Evolutionary conservation across 2,113 vertebrate species (phyloP), one percentile per base, ranked within the genome.

Genomic region (Rhinopomastus cyanomelas): DNA sequence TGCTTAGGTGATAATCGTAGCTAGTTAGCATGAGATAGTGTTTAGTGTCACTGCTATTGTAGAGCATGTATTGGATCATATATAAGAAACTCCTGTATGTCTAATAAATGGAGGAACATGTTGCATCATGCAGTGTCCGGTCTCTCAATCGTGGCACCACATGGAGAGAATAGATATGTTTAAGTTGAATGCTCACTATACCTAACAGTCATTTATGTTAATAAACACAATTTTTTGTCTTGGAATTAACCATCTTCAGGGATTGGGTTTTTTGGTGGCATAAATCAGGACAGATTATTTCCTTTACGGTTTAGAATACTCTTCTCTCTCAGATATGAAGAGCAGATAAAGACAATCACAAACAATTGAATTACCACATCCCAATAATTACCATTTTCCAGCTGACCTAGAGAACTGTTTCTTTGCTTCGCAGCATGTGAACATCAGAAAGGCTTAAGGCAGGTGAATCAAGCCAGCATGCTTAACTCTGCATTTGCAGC

Each of bases 321-420:
- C 44, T 81, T 80, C 61, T 73, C 83, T 69, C 68, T 88, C 65
- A 55, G 26, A 81, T 44, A 74, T 65, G 78, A 64, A 88, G 48
- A 84, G 44, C 6, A 29, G 20, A 83, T 86, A 90, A 77, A 77
- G 52, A 74, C 62, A 84, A 81, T 59, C 56, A 78, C 56, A 93
- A 81, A 61, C 81, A 88, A 84, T 67, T 6, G 7, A 81, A 93
- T 94, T 95, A 90, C 84, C 73, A 80, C 77, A 90, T 69, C 60
- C 69, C 88, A 92, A 88, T 93, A 92, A 78, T 37, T 62, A 62
- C 64, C 27, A 81, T 88, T 93, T 81, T n/a, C 86, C 84, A 95
- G 73, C 51, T 81, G 11, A 92, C 42, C 39, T 48, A 74, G 25
- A 46, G 37, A 42, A 80, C 56, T 86, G 23, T 49, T 90, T 85